Conservation (phyloP, 2,888 invertebrate genomes). For the Ennomos fuscantarius region DNA sequence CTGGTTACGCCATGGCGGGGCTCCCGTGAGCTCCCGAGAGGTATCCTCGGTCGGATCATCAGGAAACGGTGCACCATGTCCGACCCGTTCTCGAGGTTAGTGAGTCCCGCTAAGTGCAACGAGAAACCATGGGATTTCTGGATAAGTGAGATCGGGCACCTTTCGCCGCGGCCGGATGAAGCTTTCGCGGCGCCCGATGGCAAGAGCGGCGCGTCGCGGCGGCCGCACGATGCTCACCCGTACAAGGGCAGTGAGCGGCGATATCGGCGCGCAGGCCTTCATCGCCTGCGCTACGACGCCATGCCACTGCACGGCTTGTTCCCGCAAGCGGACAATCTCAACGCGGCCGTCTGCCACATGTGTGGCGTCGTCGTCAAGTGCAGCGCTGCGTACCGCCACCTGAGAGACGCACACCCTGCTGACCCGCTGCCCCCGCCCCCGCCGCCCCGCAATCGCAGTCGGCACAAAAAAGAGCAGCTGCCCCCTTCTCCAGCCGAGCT, state of each 20-base stretch:
- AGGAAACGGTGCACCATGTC: constrained; percentile 73
- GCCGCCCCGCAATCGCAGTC: constrained; percentile 67
- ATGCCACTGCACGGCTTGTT: constrained; percentile 92
- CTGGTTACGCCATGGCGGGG: constrained; percentile 73
- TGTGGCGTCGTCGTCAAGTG: constrained; percentile 92
- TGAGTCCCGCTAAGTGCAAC: constrained; percentile 79
- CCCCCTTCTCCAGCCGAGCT: constrained; percentile 68
- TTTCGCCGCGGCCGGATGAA: constrained; percentile 76
- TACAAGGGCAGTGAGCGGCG: constrained; percentile 63
- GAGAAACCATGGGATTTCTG: constrained; percentile 83
- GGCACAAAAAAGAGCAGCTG: constrained; percentile 75
- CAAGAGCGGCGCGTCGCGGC: constrained; percentile 61
- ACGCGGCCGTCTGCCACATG: constrained; percentile 91
- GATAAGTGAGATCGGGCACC: constrained; percentile 79
- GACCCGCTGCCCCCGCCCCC: constrained; percentile 78
- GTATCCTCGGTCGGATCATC: constrained; percentile 58
- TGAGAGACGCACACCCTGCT: constrained; percentile 84
- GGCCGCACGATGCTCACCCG: constrained; percentile 60
- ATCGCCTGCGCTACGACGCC: constrained; percentile 84
- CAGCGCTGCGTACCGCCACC: constrained; percentile 90
- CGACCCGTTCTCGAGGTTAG: constrained; percentile 72
- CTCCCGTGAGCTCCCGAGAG: constrained; percentile 66
- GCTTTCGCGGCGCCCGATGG: constrained; percentile 56
- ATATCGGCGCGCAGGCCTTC: constrained; percentile 75
- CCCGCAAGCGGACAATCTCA: constrained; percentile 91